Base-by-base conservation (phyloP, 2,113 vertebrate species). In the Martes martes region DNA sequence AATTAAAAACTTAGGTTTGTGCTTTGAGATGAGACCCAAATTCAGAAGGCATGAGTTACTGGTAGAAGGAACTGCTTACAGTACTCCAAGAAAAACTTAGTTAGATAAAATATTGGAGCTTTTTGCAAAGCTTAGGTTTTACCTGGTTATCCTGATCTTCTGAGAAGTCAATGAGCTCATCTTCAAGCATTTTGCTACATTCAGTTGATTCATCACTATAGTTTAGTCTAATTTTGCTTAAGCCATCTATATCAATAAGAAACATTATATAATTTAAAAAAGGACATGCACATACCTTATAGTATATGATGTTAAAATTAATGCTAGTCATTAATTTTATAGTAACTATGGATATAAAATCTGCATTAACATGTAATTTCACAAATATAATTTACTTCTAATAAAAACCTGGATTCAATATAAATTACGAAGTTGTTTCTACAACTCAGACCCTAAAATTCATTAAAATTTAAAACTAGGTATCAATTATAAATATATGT, bases 71-170 rank as follows among this genome's bases (percentile, higher is more conserved):
- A 55, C 4, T 79, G 6, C 19, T 74, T 69, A 31, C 1, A 80
- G 26, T 42, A 92, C 23, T 80, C 42, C n/a, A 71, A 91, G 55
- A 81, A 94, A 96, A 91, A 45, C 47, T 28, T 78, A 73, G 36
- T 91, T 65, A 74, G 13, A 79, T 61, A 86, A 86, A 95, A 92
- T 26, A 73, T 9, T 16, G 36, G n/a, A 89, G 45, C 47, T 93
- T 57, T 96, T 69, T 93, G 91, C 92, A 69, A 91, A 89, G 73
- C 88, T 90, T 88, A 73, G 52, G 73, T 65, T 98, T 98, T 98
- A 99, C 99, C 99, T 99, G 99, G 97, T 99, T 99, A 98, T 99
- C 99, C 61, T 99, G 99, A 98, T 99, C 99, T 96, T 99, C 99
- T 50, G 99, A 99, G 99, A 99, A 99, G 97, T 99, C 99, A 91